Conservation (phyloP, 2,113 vertebrate genomes). For the Lophura nycthemera region DNA sequence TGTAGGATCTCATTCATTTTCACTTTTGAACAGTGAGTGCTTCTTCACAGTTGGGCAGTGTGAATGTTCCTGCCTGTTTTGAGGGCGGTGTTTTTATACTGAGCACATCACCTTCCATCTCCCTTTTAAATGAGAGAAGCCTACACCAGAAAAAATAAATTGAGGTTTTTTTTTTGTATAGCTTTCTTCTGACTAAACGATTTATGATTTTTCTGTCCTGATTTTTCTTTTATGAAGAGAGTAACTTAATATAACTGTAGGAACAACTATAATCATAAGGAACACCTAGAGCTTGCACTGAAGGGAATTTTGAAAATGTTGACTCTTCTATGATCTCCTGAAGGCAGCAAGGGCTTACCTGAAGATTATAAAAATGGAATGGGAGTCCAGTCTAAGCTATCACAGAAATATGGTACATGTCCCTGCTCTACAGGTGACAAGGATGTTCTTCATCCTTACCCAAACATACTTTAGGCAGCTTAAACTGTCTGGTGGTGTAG, state of each 20-base stretch:
- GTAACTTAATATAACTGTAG: not conserved
- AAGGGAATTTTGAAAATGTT: not conserved
- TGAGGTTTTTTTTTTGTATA: not conserved
- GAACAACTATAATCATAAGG: not conserved
- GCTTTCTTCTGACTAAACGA: not conserved
- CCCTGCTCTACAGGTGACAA: not conserved
- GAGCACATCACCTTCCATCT: not conserved
- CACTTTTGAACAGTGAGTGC: not conserved
- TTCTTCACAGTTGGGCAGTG: fast-evolving
- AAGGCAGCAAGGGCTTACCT: not conserved
- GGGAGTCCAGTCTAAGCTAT: not conserved
- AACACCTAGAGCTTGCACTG: not conserved
- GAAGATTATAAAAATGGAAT: not conserved
- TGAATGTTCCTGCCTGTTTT: not conserved
- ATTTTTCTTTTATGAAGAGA: not conserved
- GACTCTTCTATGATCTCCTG: not conserved
- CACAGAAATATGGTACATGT: not conserved
- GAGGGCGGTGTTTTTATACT: not conserved
- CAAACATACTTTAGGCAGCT: not conserved
- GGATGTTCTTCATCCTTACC: not conserved
- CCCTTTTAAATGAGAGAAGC: not conserved
- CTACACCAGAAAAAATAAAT: not conserved
- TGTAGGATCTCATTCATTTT: not conserved
- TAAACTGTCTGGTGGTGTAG: not conserved
- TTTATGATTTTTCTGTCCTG: not conserved